These are phyloP conservation scores for Synergus umbraculus DNA, from an alignment of 2,888 invertebrate species.

Conservation along the genomic window DNA sequence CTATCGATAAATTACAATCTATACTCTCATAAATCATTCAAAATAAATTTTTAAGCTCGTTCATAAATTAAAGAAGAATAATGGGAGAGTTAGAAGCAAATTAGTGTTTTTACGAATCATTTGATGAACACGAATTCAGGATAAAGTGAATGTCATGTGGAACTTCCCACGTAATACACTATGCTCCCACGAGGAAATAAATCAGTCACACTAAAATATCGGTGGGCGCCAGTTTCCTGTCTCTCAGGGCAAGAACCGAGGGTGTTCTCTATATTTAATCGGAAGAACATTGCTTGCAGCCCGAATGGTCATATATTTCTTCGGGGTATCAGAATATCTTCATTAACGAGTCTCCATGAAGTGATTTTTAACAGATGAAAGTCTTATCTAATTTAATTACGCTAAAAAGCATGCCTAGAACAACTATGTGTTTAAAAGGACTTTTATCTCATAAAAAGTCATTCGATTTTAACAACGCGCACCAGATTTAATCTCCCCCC, in stretches of 20 bases:
- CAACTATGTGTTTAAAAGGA: background rate
- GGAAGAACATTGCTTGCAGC: background rate
- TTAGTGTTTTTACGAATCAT: conserved; percentile 4
- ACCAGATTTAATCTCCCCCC: conserved; percentile 1
- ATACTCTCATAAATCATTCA: background rate
- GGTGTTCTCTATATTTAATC: conserved; percentile 29
- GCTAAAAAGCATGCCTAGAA: background rate
- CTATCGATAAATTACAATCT: background rate
- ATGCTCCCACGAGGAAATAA: conserved; percentile 43
- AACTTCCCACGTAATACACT: conserved; percentile 51
- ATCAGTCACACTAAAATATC: conserved; percentile 44
- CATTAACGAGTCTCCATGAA: background rate
- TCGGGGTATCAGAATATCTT: background rate
- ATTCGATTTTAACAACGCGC: background rate
- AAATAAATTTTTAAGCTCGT: background rate
- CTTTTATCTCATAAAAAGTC: background rate
- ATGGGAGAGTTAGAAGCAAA: background rate
- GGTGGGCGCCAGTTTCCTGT: conserved; percentile 8
- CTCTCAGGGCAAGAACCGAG: conserved; percentile 6
- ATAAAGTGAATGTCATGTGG: conserved; percentile 46
- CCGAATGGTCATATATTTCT: background rate
- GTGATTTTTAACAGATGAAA: background rate
- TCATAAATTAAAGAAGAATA: background rate
- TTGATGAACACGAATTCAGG: conserved; percentile 13
- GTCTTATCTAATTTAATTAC: background rate